Percentiles rank a stretch among this genome's conserved stretches.
phyloP scores from a whole-genome alignment of 1,140 invertebrate species.

The Gyrodactylus bullatarudis region DNA sequence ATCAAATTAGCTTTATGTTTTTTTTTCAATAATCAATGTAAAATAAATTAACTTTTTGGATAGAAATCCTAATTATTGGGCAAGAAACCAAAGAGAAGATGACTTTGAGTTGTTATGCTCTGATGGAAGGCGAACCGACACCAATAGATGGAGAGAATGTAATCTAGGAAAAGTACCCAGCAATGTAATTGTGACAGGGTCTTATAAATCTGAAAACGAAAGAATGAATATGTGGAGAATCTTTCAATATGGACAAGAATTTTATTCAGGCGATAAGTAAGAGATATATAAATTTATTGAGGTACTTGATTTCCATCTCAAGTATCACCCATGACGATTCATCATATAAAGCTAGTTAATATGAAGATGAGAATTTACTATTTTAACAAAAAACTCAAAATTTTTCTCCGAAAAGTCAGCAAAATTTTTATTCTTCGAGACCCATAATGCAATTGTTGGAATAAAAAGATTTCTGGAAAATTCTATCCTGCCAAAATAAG shows the following conservation, averaged over 20 bases:
- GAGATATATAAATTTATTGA: background rate
- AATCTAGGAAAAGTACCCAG: constrained; percentile 60
- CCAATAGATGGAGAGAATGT: constrained; percentile 42
- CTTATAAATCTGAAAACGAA: constrained; percentile 12
- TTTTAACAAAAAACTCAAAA: background rate
- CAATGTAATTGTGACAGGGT: constrained; percentile 52
- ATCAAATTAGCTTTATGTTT: too few species aligned
- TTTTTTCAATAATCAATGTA: background rate
- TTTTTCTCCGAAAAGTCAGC: too few species aligned
- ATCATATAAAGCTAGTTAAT: too few species aligned
- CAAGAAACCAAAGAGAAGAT: constrained; percentile 48
- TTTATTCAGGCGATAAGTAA: constrained; percentile 20
- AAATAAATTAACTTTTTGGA: background rate
- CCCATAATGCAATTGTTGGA: background rate
- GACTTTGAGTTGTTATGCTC: constrained; percentile 72
- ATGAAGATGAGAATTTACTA: background rate
- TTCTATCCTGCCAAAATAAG: background rate
- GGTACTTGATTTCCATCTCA: background rate
- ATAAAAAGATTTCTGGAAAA: background rate
- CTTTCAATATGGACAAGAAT: constrained; percentile 19
- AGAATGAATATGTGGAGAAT: constrained; percentile 18
- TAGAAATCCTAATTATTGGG: constrained; percentile 44
- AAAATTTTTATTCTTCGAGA: background rate
- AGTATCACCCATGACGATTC: background rate
- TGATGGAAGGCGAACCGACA: constrained; percentile 36